Base-by-base conservation (phyloP, 2,888 invertebrate genomes). In the Tyria jacobaeae region DNA sequence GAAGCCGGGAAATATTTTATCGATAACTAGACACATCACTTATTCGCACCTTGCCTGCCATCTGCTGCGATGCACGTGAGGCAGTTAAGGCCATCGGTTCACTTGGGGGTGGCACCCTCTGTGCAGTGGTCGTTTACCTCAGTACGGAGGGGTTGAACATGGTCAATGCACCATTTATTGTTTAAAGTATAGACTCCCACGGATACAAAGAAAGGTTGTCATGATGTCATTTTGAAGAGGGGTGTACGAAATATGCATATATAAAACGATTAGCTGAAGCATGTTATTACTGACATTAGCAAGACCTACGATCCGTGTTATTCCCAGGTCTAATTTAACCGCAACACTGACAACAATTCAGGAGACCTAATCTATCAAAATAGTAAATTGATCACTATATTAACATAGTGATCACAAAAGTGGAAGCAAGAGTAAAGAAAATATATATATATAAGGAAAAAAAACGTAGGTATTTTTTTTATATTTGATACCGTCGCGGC, bases 31-130 rank as follows among this genome's bases (percentile, higher is more conserved):
- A 87, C 78, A 80, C 92, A 88, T 82, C 92, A 84, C 92, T 92
- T 84, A 79, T 82, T 85, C 86, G 91, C 93, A 94, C 93, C 93
- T 94, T 94, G 93, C 90, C 88, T 85, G 69, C 89, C 92, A 93
- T 91, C 93, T 93, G 93, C 93, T 89, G 84, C 79, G 80, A 83
- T 85, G 86, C 91, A 90, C 91, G 91, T 91, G 90, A 91, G 87
- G 91, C 86, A 91, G 92, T 93, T 92, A 91, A 89, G 87, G 84
- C 80, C 81, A 77, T 73, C 75, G 78, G 68, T 62, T 70, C 75
- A 76, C 80, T 78, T 86, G 92, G 91, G 93, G 92, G 93, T 90
- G 92, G 85, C 92, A 90, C 92, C 92, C 93, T 91, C 90, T 70
- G 79, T 80, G 75, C 75, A 75, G 75, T 90, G 92, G 91, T 91